Evolutionary conservation across 2,797 vertebrate genomes (phyloP).

Genomic region (Urosaurus nigricauda): DNA sequence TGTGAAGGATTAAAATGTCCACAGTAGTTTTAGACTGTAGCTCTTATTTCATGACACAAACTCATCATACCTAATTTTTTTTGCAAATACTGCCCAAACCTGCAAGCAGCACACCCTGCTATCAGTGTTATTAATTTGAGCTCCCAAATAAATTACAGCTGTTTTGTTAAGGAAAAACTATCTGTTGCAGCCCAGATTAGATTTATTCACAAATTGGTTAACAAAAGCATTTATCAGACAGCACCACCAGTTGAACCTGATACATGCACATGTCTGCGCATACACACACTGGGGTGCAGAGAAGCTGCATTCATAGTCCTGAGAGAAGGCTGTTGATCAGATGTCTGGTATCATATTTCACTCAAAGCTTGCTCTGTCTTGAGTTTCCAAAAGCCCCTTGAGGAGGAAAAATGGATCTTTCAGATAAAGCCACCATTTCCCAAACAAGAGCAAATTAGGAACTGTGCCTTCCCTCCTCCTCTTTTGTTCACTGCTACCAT

Average conservation of each 20-base stretch:
- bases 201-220: constrained; percentile 60
- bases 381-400: constrained; percentile 42
- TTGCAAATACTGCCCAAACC: constrained; percentile 34
- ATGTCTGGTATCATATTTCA: constrained; percentile 52
- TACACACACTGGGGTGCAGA: constrained; percentile 49
- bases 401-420: constrained; percentile 55
- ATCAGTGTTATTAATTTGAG: constrained; percentile 36
- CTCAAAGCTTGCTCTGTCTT: constrained; percentile 26
- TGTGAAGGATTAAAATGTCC: constrained; percentile 18
- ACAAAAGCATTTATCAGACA: constrained; percentile 51
- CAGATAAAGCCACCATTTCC: constrained; percentile 48
- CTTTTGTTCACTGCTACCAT: constrained; percentile 41
- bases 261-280: background rate
- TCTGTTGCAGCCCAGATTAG: constrained; percentile 34
- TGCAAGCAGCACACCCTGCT: constrained; percentile 15
- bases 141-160: constrained; percentile 56
- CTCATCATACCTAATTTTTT: background rate
- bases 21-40: background rate
- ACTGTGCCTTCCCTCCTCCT: background rate
- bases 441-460: constrained; percentile 43
- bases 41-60: background rate
- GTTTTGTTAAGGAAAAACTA: constrained; percentile 19
- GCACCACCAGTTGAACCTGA: constrained; percentile 45
- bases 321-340: constrained; percentile 56
- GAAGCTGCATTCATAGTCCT: constrained; percentile 49